A percentile compares a stretch with the other conserved stretches of the same genome.
phyloP scores from a whole-genome alignment of 1,140 invertebrate genomes.

The Drosophila subobscura region DNA sequence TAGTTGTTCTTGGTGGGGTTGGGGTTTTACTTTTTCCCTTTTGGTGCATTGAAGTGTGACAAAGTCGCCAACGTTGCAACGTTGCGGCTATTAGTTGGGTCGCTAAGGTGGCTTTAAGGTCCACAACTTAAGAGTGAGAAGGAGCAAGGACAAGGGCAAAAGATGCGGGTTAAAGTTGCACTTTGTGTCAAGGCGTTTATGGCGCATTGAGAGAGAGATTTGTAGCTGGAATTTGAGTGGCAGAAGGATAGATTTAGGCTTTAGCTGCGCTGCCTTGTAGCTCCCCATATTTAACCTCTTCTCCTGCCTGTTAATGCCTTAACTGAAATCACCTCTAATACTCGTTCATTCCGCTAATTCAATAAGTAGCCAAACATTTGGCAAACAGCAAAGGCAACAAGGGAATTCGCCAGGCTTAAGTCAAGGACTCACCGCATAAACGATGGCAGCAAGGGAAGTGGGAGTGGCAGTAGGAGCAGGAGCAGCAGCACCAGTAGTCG shows the following conservation, averaged over 20 bases:
- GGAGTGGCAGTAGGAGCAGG: constrained; percentile 1
- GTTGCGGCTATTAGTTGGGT: constrained; percentile 57
- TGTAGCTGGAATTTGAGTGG: too few relatives aligned
- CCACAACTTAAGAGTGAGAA: constrained; percentile 3
- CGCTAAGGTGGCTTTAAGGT: constrained; percentile 42
- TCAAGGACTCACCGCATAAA: constrained; percentile 17
- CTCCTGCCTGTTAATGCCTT: background rate
- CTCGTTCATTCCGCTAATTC: constrained; percentile 39
- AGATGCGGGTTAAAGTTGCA: background rate
- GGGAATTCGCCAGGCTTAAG: constrained; percentile 12
- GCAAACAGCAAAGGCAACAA: constrained; percentile 31
- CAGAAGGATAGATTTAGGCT: too few relatives aligned
- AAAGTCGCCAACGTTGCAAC: constrained; percentile 51
- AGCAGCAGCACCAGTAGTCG: background rate
- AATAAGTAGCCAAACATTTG: constrained; percentile 46
- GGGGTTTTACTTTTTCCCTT: constrained; percentile 1
- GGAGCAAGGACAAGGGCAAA: background rate
- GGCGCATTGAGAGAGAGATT: too few relatives aligned
- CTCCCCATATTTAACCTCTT: too few relatives aligned
- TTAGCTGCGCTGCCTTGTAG: too few relatives aligned
- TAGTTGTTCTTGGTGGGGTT: constrained; percentile 14
- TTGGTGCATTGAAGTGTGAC: constrained; percentile 44
- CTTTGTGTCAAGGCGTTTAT: too few relatives aligned
- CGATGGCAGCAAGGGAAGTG: background rate
- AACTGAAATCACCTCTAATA: background rate